A percentile compares a stretch with the other conserved stretches of the same genome.
phyloP scores from a whole-genome alignment of 2,113 vertebrate genomes.

The Microtus oregoni region DNA sequence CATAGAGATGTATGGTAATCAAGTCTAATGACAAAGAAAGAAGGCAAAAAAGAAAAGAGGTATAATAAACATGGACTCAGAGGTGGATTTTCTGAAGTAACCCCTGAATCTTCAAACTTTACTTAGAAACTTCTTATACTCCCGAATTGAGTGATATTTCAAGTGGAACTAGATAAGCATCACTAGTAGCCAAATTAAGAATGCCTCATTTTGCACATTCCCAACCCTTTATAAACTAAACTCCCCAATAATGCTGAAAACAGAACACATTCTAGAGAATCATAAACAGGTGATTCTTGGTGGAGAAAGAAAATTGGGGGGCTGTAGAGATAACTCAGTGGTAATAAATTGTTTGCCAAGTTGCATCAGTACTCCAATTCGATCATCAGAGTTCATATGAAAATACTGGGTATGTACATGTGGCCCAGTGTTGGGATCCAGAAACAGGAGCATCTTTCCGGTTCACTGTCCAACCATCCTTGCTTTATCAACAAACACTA shows the following conservation, averaged over 20 bases:
- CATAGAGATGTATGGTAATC: not conserved
- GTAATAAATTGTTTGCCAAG: not conserved
- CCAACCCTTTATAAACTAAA: not conserved
- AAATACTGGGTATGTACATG: not conserved
- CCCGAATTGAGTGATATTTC: not conserved
- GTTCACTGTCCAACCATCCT: not conserved
- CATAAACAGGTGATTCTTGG: not conserved
- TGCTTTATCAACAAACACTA: not conserved
- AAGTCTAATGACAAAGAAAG: not conserved
- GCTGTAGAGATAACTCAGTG: not conserved
- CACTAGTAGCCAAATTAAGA: no score
- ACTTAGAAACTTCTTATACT: not conserved
- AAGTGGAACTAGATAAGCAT: not conserved
- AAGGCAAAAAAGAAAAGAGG: not conserved
- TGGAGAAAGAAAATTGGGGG: not conserved
- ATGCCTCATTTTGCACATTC: not conserved
- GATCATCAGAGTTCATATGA: not conserved
- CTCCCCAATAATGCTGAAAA: not conserved
- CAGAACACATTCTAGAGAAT: not conserved
- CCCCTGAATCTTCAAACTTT: not conserved
- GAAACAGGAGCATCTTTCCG: not conserved
- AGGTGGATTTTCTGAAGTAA: not conserved
- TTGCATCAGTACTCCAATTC: not conserved
- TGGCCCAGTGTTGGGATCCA: not conserved
- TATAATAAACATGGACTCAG: not conserved